Conservation (phyloP, 2,113 vertebrate genomes). For the Halichoerus grypus region DNA sequence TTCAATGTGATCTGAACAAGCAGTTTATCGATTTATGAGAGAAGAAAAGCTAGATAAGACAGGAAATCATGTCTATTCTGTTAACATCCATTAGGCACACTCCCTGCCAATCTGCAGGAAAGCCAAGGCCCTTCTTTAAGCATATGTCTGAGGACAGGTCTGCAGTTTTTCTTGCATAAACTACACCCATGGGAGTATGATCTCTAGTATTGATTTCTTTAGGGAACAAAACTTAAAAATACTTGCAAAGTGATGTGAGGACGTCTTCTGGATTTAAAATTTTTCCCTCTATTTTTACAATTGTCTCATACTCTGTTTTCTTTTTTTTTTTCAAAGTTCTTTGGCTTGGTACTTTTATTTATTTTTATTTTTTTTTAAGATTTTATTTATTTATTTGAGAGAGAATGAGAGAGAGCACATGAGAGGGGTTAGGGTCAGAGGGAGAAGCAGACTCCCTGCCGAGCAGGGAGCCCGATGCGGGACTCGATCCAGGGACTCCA, state of each 20-base stretch:
- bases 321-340: not conserved
- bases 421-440: no score
- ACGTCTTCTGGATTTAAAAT: not conserved
- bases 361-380: no score
- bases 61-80: not conserved
- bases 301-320: not conserved
- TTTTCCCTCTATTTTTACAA: not conserved
- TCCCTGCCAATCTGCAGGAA: not conserved
- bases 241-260: not conserved
- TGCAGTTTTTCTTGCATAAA: not conserved
- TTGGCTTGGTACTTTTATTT: no score
- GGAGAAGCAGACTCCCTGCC: no score
- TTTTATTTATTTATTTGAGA: no score
- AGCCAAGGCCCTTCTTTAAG: not conserved
- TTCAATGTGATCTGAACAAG: not conserved
- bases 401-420: no score
- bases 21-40: not conserved
- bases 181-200: not conserved
- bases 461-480: no score
- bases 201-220: not conserved
- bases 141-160: no score
- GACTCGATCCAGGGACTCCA: no score
- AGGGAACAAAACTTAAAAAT: slow-evolving; percentile 4
- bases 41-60: not conserved
- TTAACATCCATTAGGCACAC: not conserved